Conservation (phyloP, 2,797 vertebrate species). For the Champsocephalus gunnari region DNA sequence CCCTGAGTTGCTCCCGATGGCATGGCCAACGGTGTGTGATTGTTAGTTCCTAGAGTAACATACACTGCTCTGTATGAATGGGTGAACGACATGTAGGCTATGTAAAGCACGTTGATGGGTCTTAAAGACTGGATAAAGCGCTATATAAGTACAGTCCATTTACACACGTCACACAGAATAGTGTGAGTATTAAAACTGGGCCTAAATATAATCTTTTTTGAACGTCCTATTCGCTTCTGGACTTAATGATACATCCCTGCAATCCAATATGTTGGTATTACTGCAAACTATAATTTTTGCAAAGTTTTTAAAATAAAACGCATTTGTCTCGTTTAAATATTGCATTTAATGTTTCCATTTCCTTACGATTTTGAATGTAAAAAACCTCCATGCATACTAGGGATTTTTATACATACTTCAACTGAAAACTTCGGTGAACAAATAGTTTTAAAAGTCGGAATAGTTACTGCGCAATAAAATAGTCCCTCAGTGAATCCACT, state of each 20-base stretch:
- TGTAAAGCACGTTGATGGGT: too few relatives aligned
- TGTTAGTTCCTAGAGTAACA: too few relatives aligned
- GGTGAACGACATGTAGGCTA: too few relatives aligned
- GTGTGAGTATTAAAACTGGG: background rate
- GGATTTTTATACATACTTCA: too few relatives aligned
- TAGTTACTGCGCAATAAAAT: background rate
- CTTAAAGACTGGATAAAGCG: too few relatives aligned
- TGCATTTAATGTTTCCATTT: background rate
- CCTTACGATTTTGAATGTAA: background rate
- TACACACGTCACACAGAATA: background rate
- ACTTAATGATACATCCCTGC: too few relatives aligned
- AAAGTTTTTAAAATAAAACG: background rate
- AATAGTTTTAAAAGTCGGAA: background rate
- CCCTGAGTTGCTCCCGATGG: too few relatives aligned
- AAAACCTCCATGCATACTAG: too few relatives aligned
- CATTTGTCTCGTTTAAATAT: background rate
- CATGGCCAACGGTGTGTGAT: too few relatives aligned
- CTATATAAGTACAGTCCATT: too few relatives aligned
- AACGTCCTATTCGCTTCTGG: background rate
- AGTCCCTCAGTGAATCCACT: background rate
- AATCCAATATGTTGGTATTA: background rate
- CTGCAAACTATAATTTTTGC: background rate
- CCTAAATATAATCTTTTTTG: background rate
- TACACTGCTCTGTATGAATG: too few relatives aligned
- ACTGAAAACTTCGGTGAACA: too few relatives aligned